Evolutionary conservation across 1,140 invertebrate species (phyloP).

Genomic region (Drosophila busckii): DNA sequence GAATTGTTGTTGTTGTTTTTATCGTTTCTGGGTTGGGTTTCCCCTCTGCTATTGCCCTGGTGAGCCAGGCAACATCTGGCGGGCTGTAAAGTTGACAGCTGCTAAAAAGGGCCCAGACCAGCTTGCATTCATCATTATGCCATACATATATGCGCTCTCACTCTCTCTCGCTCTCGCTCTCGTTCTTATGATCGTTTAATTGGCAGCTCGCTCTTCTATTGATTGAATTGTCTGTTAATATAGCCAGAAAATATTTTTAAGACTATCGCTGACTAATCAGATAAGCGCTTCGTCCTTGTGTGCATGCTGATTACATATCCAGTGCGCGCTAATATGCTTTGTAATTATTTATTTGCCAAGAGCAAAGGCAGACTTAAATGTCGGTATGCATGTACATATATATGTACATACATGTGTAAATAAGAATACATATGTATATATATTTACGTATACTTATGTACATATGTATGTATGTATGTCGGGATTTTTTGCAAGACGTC

Average conservation of each 20-base stretch:
- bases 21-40: slow-evolving; percentile 62
- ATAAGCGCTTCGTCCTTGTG: not conserved
- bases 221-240: slow-evolving; percentile 72
- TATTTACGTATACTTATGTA: too few relatives aligned
- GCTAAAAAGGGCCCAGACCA: slow-evolving; percentile 54
- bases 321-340: too few relatives aligned
- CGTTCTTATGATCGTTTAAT: slow-evolving; percentile 2
- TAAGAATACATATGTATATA: too few relatives aligned
- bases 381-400: too few relatives aligned
- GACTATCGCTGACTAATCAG: slow-evolving; percentile 32
- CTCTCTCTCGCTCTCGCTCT: not conserved
- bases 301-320: too few relatives aligned
- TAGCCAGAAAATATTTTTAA: slow-evolving; percentile 57
- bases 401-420: too few relatives aligned
- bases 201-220: slow-evolving; percentile 22
- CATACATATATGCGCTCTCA: not conserved
- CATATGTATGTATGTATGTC: too few relatives aligned
- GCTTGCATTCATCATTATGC: not conserved
- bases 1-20: slow-evolving; percentile 45
- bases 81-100: slow-evolving; percentile 48
- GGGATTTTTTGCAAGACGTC: slow-evolving; percentile 12
- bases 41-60: slow-evolving; percentile 6
- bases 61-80: slow-evolving; percentile 57
- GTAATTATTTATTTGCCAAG: slow-evolving; percentile 11
- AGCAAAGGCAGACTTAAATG: slow-evolving; percentile 22